Evolutionary conservation across 2,113 vertebrate genomes (phyloP), one percentile per base, ranked within the genome.

Genomic region (Copsychus sechellarum): DNA sequence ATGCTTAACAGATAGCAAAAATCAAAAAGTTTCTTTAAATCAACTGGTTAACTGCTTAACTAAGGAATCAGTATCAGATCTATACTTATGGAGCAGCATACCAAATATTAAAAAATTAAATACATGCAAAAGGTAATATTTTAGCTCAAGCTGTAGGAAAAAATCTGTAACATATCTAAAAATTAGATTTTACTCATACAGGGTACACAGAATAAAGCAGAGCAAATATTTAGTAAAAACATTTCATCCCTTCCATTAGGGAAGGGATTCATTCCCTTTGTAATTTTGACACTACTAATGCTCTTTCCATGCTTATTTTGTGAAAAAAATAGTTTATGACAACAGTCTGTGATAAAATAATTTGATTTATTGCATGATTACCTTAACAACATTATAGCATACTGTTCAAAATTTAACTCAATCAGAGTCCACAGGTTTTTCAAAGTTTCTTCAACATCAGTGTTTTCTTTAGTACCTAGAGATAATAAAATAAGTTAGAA

Each of bases 381-480:
- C 99, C 99, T 98, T 90, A 99, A 94, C 73, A 99, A 92, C 17
- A 71, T 92, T 91, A 97, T 19, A 22, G 98, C 98, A 93, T 97
- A 97, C 67, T 98, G 97, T 78, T 99, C 98, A 91, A 97, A 69
- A 97, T 99, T 97, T 25, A 95, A 57, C 89, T 99, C 98, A 80
- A 99, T 69, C 9, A 87, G 12, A 60, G 77, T 12, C 99, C 98
- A 99, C 93, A 99, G 81, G 81, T 97, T 98, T 71, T 93, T 97
- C 78, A 99, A 98, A 51, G 90, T 98, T 83, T 98, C 97, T 62
- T 97, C 97, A 47, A 97, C 98, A 29, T 8, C 51, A 74, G 69
- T 6, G 50, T 99, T 99, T 95, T 98, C 97, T 71, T 97, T 98
- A 36, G 98, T 98, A 61, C 98, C 99, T 99, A 60, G 51, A 90